A percentile compares a stretch with the other conserved stretches of the same genome.
Evolutionary conservation across 2,888 invertebrate genomes (phyloP).

Genomic region (Pyrrhosoma nymphula): DNA sequence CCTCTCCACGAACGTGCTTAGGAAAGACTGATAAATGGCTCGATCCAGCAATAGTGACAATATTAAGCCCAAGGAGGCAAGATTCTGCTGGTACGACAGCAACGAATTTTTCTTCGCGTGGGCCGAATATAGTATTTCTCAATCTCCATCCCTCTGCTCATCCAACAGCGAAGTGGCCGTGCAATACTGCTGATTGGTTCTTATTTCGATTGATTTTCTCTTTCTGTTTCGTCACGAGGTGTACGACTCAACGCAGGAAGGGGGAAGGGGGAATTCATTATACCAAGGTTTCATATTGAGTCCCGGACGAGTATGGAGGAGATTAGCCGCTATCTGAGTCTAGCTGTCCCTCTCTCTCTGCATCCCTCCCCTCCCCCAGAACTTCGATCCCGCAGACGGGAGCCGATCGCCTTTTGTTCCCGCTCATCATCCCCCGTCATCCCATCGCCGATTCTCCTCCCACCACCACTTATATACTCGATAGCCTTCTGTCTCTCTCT

Average conservation of each 20-base stretch:
- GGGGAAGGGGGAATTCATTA: neutral
- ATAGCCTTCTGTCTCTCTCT: neutral
- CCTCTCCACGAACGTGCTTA: neutral
- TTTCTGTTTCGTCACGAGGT: neutral
- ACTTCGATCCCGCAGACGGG: neutral
- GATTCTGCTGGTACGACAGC: neutral
- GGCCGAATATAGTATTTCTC: neutral
- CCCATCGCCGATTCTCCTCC: neutral
- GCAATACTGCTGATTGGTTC: neutral
- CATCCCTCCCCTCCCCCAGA: neutral
- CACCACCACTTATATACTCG: too few species aligned
- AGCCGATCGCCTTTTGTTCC: slow-evolving; percentile 1
- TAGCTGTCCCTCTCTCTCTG: neutral
- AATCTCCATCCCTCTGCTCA: neutral
- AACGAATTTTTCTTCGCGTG: neutral
- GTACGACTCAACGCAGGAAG: neutral
- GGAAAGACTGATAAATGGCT: neutral
- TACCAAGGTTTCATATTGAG: neutral
- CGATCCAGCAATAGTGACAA: neutral
- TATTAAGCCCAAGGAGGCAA: neutral
- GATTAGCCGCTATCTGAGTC: neutral
- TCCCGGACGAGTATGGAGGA: neutral
- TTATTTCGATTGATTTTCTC: neutral
- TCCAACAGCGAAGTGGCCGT: neutral
- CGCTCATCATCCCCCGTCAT: neutral